These are phyloP conservation scores for Trogon melanurus DNA, from an alignment of 2,113 vertebrate genomes.

Conservation along the genomic window DNA sequence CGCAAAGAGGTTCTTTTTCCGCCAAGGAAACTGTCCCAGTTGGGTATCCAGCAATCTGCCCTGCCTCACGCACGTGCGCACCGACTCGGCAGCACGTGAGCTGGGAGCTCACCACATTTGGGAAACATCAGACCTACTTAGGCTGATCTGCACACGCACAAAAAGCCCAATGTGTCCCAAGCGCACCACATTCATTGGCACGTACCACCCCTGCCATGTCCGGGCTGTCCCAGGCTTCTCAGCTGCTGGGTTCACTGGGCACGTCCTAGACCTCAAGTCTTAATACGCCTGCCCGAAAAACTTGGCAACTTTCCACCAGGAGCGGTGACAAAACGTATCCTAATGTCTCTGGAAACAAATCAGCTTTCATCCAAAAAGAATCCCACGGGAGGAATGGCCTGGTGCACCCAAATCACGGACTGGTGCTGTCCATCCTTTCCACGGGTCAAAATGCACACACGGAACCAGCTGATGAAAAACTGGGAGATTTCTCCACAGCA, in stretches of 20 bases:
- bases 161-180: neutral
- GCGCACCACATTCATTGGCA: neutral
- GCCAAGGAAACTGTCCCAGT: neutral
- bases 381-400: neutral
- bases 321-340: neutral
- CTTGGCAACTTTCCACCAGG: neutral
- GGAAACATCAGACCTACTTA: neutral
- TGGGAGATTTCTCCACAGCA: neutral
- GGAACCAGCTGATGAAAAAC: neutral
- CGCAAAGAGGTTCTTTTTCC: neutral
- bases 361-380: neutral
- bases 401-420: neutral
- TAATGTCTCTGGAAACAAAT: neutral
- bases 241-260: neutral
- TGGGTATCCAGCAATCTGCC: neutral
- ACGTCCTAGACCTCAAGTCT: neutral
- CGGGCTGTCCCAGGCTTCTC: neutral
- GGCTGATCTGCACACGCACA: neutral
- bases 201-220: rapidly evolving
- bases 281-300: neutral
- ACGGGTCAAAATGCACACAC: neutral
- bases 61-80: rapidly evolving
- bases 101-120: neutral
- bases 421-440: neutral
- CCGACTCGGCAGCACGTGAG: neutral